phyloP scores from a whole-genome alignment of 2,797 vertebrate genomes.

The Eulemur mongoz region DNA sequence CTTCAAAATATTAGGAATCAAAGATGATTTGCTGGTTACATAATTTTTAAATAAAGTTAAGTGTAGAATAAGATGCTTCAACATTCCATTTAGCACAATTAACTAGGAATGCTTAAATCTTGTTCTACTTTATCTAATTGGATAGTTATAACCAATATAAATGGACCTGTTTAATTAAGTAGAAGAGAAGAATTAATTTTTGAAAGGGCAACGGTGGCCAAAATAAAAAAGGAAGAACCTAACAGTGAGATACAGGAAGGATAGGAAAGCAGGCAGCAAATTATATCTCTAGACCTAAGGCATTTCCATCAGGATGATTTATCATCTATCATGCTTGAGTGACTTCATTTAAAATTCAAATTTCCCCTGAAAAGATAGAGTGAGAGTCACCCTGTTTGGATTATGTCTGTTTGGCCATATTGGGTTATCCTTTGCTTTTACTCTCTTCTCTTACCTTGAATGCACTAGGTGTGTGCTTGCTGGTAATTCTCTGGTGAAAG shows the following conservation, averaged over 20 bases:
- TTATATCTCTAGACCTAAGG: neutral
- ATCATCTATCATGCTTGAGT: neutral
- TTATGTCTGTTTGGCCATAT: neutral
- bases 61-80: neutral
- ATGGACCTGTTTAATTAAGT: constrained; percentile 3
- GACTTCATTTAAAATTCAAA: constrained; percentile 49
- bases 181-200: neutral
- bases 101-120: neutral
- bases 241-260: neutral
- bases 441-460: neutral
- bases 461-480: neutral
- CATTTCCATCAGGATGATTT: neutral
- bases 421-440: neutral
- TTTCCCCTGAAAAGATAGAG: neutral
- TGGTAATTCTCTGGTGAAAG: neutral
- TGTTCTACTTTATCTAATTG: neutral
- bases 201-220: neutral
- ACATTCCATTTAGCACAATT: neutral
- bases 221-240: neutral
- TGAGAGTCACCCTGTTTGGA: neutral
- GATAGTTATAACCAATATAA: neutral
- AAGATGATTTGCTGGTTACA: neutral
- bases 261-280: neutral
- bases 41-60: neutral
- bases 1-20: neutral